Percentiles rank a stretch among this genome's conserved stretches.
phyloP scores from a whole-genome alignment of 1,140 invertebrate genomes.

The Sitobion miscanthi region DNA sequence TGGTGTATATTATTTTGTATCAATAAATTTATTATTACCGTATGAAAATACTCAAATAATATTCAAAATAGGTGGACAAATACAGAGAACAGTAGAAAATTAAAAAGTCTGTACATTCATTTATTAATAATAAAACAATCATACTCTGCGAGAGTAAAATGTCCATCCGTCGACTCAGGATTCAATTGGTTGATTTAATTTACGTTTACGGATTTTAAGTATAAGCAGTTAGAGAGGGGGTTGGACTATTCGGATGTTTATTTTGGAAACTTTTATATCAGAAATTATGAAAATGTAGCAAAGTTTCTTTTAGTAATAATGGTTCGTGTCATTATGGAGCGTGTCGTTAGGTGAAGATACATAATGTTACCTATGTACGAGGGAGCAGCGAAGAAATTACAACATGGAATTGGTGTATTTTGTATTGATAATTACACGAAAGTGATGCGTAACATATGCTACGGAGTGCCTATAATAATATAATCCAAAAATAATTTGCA shows the following conservation, averaged over 20 bases:
- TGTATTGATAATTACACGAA: neutral
- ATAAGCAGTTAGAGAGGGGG: neutral
- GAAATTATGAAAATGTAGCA: neutral
- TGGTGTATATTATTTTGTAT: too few relatives aligned
- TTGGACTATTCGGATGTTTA: neutral
- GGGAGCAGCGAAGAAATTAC: neutral
- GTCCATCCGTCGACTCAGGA: neutral
- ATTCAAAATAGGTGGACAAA: too few relatives aligned
- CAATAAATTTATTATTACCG: too few relatives aligned
- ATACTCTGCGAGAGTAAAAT: neutral
- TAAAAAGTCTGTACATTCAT: too few relatives aligned
- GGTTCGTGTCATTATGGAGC: neutral
- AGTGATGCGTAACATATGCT: neutral
- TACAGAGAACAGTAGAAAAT: too few relatives aligned
- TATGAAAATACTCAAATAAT: too few relatives aligned
- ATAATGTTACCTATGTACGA: neutral
- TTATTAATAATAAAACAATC: neutral
- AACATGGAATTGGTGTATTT: neutral
- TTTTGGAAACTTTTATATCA: neutral
- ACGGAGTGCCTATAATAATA: neutral
- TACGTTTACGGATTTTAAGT: neutral
- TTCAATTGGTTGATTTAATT: neutral
- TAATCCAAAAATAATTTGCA: neutral
- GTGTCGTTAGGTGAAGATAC: neutral
- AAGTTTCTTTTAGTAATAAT: neutral